Evolutionary conservation across 1,140 invertebrate genomes (phyloP).

Genomic region (Bombus cullumanus): DNA sequence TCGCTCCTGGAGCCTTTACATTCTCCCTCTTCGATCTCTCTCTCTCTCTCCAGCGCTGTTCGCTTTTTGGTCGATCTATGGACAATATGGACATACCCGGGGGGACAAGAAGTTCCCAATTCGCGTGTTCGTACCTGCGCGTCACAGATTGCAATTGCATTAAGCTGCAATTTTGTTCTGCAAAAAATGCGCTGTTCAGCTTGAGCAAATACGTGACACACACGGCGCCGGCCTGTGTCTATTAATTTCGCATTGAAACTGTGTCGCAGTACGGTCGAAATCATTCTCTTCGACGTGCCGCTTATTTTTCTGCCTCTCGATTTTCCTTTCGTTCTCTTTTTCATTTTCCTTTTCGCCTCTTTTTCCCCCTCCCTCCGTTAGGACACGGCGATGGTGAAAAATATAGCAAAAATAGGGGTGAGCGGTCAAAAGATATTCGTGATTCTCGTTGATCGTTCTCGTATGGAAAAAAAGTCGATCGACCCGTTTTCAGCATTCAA

Average conservation of each 20-base stretch:
- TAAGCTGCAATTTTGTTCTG: constrained; percentile 48
- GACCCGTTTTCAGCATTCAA: not conserved
- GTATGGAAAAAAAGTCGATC: constrained; percentile 10
- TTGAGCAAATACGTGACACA: constrained; percentile 40
- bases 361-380: not conserved
- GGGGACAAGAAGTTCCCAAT: constrained; percentile 38
- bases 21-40: not conserved
- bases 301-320: not conserved
- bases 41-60: not conserved
- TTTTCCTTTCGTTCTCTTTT: not conserved
- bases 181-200: constrained; percentile 35
- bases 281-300: constrained; percentile 14
- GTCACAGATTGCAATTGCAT: constrained; percentile 7
- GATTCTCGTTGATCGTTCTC: not conserved
- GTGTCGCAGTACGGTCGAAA: constrained; percentile 14
- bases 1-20: not conserved
- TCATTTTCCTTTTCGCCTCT: too few species aligned
- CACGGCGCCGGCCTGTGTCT: constrained; percentile 7
- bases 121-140: constrained; percentile 31
- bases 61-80: not conserved
- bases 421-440: not conserved
- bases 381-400: too few species aligned
- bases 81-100: constrained; percentile 26
- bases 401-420: too few species aligned
- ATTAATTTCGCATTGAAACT: constrained; percentile 33